Evolutionary conservation across 2,113 vertebrate genomes (phyloP), one percentile per base, ranked within the genome.

Genomic region (Cyprinodon brontotheroides): DNA sequence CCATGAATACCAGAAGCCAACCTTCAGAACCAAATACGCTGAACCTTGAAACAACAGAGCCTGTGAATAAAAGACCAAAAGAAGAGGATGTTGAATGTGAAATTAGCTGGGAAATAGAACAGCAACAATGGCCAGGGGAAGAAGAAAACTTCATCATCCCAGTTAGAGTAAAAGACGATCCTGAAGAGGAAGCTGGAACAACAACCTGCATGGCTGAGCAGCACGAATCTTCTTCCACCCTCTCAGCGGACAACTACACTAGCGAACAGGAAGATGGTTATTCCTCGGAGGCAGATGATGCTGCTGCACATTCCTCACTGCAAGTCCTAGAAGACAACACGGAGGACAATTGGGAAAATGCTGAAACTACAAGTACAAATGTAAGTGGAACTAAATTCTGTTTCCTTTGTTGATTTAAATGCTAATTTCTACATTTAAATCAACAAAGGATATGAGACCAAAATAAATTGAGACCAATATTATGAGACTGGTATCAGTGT

Each of bases 41-140:
- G 12, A 40, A 65, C 1, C 1, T 3, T 47, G 50, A 70, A 50
- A 36, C 48, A 15, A 37, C 66, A 12, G 71, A 76, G 17, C 74
- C 43, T 0, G 1, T 29, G 41, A 3, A 41, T 9, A 50, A 43
- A 63, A 43, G 14, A 48, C 70, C 50, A 4, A 89, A 89, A 78
- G 78, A 79, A 48, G 83, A 84, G 66, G 10, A 43, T 65, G 50
- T 11, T 50, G 85, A 88, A 57, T 68, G 6, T 64, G 73, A 70
- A 1, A 60, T 81, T 57, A 47, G 11, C 7, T 68, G 3, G 4
- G 40, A 1, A 65, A 9, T 40, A 61, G 36, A 75, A 43, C 47
- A 48, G 40, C 59, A 61, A 40, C 40, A 65, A 37, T n/a, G 1
- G 0, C 43, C 11, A 12, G 61, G n/a, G 4, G 65, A 22, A 53